These are phyloP conservation scores for Pollenia amentaria DNA, from an alignment of 2,888 invertebrate species.

Conservation along the genomic window DNA sequence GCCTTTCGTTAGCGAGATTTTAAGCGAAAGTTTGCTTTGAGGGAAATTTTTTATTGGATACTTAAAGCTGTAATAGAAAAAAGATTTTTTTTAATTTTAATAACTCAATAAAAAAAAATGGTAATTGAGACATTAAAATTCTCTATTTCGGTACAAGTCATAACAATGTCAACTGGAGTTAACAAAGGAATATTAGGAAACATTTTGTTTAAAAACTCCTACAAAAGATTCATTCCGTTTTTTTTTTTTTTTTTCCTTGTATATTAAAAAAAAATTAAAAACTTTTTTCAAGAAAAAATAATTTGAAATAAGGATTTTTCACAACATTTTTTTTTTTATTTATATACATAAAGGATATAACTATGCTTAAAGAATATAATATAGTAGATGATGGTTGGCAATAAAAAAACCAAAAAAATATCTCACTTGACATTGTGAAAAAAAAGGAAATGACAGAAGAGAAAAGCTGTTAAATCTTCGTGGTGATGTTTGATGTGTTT, in stretches of 20 bases:
- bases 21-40: too few relatives aligned
- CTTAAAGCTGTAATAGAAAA: not conserved
- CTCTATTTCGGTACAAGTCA: not conserved
- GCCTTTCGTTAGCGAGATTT: too few relatives aligned
- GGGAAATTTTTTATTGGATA: too few relatives aligned
- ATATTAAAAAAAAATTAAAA: too few relatives aligned
- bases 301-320: too few relatives aligned
- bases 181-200: not conserved
- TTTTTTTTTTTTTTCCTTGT: not conserved
- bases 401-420: conserved; percentile 6
- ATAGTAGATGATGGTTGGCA: not conserved
- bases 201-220: not conserved
- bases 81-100: conserved; percentile 1
- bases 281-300: too few relatives aligned
- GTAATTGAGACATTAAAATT: not conserved
- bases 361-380: too few relatives aligned
- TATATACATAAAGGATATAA: too few relatives aligned
- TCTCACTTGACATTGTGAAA: not conserved
- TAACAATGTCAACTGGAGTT: not conserved
- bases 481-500: too few relatives aligned
- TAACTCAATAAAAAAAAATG: not conserved
- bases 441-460: not conserved
- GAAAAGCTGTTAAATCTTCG: not conserved
- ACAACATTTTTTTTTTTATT: too few relatives aligned
- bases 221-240: not conserved